Evolutionary conservation across 2,797 vertebrate genomes (phyloP).

Genomic region (Pelobates cultripes): DNA sequence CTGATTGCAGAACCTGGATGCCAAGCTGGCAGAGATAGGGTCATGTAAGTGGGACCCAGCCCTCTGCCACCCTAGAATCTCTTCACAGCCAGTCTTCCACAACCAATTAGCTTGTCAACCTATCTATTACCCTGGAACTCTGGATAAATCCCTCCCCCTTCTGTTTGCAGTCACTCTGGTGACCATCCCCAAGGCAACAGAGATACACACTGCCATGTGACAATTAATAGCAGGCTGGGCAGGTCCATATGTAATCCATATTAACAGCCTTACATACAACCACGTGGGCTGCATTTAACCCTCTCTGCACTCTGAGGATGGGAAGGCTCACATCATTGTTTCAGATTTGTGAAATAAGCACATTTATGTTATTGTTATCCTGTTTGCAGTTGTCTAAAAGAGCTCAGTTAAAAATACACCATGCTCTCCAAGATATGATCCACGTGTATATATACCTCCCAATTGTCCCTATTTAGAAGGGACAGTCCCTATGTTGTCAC

Average conservation of each 20-base stretch:
- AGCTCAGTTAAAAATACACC: too few species aligned
- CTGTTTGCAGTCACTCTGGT: slow-evolving; percentile 55
- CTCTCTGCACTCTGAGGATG: not conserved
- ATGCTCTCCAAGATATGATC: too few species aligned
- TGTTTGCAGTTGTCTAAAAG: too few species aligned
- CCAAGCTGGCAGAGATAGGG: not conserved
- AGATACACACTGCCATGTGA: slow-evolving; percentile 2
- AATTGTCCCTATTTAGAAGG: too few species aligned
- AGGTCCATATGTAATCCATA: not conserved
- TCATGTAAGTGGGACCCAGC: not conserved
- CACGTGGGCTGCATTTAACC: not conserved
- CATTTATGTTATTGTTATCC: too few species aligned
- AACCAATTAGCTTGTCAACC: too few species aligned
- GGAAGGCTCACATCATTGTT: not conserved
- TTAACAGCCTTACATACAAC: not conserved
- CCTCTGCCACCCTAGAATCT: too few species aligned
- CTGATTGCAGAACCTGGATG: not conserved
- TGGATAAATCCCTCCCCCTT: slow-evolving; percentile 43
- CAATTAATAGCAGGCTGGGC: not conserved
- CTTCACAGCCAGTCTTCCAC: too few species aligned
- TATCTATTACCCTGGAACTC: not conserved
- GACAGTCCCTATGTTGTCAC: too few species aligned
- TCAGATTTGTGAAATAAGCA: too few species aligned
- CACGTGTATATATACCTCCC: too few species aligned
- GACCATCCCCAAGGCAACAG: slow-evolving; percentile 35